Evolutionary conservation across 1,140 invertebrate genomes (phyloP), one percentile per base, ranked within the genome.

Genomic region (Venturia canescens): DNA sequence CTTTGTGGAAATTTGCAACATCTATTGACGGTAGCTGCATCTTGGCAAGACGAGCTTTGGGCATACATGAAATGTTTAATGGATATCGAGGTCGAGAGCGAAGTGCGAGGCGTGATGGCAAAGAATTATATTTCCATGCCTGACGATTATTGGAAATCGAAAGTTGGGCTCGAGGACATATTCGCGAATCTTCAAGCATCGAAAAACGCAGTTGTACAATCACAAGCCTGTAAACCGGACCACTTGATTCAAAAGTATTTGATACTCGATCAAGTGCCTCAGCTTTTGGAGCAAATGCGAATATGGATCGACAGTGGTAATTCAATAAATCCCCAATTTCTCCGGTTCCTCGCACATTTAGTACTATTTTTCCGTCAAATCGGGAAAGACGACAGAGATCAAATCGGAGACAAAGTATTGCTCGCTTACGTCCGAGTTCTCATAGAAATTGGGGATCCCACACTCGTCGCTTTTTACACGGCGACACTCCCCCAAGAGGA

Each of bases 11-110:
- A 98, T 90, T 88, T 98, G 27, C 91, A 94, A 23, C 94, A 95
- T 16, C 87, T 98, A 11, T 88, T 98, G 13, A 92, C 95, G 7
- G 93, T 96, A 0, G 96, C 97, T 81, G 92, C 93, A 13, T 95
- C 94, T 18, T 99, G 98, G 98, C 95, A 97, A 87, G 98, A 99
- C 91, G 92, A 96, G 77, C 90, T 99, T 15, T 99, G 98, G 98
- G 96, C 97, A 13, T 95, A 98, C 88, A 93, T 97, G 82, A 96
- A 95, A 86, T 94, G 95, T 0, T 94, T 97, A 83, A 94, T 98
- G 79, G 98, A 99, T 89, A 94, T 96, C 18, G 93, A 94, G 81
- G 97, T 98, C 1, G 98, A 99, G 86, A 92, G 93, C 81, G 95
- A 96, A 89, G 88, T 96, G 18, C 91, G 95, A 84, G 93, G 87